A percentile compares a stretch with the other conserved stretches of the same genome.
These are phyloP conservation scores for Sarcophaga rosellei DNA, from an alignment of 2,888 invertebrate genomes.

Conservation along the genomic window DNA sequence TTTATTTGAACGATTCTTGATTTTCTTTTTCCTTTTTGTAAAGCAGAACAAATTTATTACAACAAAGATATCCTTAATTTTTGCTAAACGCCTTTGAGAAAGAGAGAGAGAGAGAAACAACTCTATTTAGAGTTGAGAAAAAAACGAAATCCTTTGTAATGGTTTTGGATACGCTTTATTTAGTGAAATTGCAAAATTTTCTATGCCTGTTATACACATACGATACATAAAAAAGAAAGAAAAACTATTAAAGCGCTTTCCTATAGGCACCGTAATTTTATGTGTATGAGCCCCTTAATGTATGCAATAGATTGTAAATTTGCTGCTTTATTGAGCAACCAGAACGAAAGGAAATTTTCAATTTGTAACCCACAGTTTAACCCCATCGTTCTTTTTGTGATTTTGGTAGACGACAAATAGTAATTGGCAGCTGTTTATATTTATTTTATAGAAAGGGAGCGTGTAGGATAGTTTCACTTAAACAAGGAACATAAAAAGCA, in stretches of 20 bases:
- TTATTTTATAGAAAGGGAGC: constrained; percentile 19
- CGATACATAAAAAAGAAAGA: neutral
- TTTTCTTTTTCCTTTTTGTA: constrained; percentile 37
- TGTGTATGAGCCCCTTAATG: neutral
- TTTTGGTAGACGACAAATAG: constrained; percentile 46
- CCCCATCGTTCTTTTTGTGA: constrained; percentile 51
- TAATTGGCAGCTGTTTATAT: constrained; percentile 71
- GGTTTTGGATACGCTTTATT: constrained; percentile 66
- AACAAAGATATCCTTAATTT: constrained; percentile 5
- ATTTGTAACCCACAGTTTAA: constrained; percentile 43
- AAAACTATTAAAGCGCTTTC: neutral
- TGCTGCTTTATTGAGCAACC: constrained; percentile 55
- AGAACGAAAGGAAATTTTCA: constrained; percentile 58
- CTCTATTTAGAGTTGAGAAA: neutral
- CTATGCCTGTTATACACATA: constrained; percentile 53
- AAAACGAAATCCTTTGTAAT: constrained; percentile 53
- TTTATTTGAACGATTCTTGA: constrained; percentile 48
- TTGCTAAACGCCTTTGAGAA: constrained; percentile 26
- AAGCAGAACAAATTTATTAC: constrained; percentile 70
- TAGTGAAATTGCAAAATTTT: constrained; percentile 63
- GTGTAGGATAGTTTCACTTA: neutral
- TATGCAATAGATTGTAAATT: constrained; percentile 36
- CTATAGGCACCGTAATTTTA: neutral
- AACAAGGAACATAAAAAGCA: too few relatives aligned
- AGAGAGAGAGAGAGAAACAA: neutral